Evolutionary conservation across 2,888 invertebrate species (phyloP), one percentile per base, ranked within the genome.

Genomic region (Pristionchus fissidentatus): DNA sequence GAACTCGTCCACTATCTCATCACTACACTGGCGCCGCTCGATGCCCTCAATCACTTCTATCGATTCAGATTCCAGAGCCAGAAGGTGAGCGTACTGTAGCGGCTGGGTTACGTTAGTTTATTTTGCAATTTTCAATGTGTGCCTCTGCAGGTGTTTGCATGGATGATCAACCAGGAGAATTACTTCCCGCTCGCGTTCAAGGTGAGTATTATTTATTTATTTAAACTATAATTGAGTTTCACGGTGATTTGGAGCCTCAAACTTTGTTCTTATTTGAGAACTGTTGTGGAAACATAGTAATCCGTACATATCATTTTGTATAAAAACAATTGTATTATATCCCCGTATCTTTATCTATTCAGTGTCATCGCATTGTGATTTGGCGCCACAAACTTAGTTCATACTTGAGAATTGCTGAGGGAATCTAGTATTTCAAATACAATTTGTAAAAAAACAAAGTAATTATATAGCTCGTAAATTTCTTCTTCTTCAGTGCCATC

Each of bases 1-100:
- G 87, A 84, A 60, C 85, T 90, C 43, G 88, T 91, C 10, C 86
- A 90, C 70, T 89, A 88, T 77, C 80, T 90, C 49, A 81, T 87
- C 41, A 57, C 84, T 2, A 88, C 88, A 1, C 79, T 85, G 15
- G 84, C 84, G 0, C 87, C 89, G 2, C 84, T 91, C 38, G 66
- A 83, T 7, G 85, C 87, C 1, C 84, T 91, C 26, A 83, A 86
- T 66, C 86, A 85, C 73, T 90, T 90, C 75, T 83, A 82, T 0
- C 80, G 88, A 35, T 87, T 87, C 46, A 62, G 89, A 75, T 88
- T 87, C 80, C 55, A 84, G 85, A 86, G 66, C 85, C 87, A 73
- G 83, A 83, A 73, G 73, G 80, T 81, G 46, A 8, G 73, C 26
- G n/a, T 70, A 32, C 3, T 15, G 19, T 19, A 4, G 3, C 3